Evolutionary conservation across 2,888 invertebrate species (phyloP).

Genomic region (Copidosoma aretas): DNA sequence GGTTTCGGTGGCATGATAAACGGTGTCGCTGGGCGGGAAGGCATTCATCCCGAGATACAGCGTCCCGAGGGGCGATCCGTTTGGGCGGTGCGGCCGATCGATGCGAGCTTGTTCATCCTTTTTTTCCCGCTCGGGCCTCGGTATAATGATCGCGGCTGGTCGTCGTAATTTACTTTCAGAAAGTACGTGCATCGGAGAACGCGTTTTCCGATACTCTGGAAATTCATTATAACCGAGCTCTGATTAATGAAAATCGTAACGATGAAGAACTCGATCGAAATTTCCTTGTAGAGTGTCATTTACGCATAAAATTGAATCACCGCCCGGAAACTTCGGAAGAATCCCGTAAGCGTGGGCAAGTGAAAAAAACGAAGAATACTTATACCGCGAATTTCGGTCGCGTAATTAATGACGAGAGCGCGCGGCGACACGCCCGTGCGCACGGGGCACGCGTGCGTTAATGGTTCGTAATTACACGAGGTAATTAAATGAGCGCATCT

Average conservation of each 20-base stretch:
- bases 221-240: not conserved
- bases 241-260: not conserved
- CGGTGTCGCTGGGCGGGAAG: constrained; percentile 52
- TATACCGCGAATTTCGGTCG: constrained; percentile 39
- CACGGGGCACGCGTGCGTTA: constrained; percentile 42
- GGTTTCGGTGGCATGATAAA: constrained; percentile 52
- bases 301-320: too few relatives aligned
- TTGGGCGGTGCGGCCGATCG: constrained; percentile 43
- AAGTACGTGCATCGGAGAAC: not conserved
- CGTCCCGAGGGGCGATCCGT: constrained; percentile 52
- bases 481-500: constrained; percentile 52
- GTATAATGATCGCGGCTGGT: constrained; percentile 46
- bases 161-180: not conserved
- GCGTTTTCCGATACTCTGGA: not conserved
- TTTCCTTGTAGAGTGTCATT: not conserved
- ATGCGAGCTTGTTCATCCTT: constrained; percentile 52
- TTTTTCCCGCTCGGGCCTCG: constrained; percentile 33
- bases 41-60: constrained; percentile 57
- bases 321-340: too few relatives aligned
- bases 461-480: constrained; percentile 50
- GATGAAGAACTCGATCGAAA: not conserved
- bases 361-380: too few relatives aligned
- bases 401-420: constrained; percentile 52
- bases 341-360: too few relatives aligned
- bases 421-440: not conserved